Percentiles rank a stretch among this genome's conserved stretches.
These are phyloP conservation scores for Buathra laborator DNA, from an alignment of 2,888 invertebrate species.

Conservation along the genomic window DNA sequence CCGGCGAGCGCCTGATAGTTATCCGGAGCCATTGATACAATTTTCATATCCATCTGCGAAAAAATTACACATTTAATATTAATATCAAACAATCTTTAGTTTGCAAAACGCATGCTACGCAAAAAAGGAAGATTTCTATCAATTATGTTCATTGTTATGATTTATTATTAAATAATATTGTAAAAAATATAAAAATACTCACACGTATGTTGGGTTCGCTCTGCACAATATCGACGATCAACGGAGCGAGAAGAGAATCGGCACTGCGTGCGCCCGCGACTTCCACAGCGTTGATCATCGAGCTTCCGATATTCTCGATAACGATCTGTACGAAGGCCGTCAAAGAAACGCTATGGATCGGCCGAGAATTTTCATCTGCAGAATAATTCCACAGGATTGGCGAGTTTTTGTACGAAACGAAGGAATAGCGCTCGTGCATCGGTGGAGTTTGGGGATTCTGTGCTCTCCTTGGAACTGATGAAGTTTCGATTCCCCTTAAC, in stretches of 20 bases:
- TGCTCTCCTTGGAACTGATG: slow-evolving; percentile 92
- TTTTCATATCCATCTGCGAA: too few relatives aligned
- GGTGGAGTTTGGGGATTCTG: slow-evolving; percentile 91
- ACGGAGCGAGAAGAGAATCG: slow-evolving; percentile 89
- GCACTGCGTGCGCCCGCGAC: slow-evolving; percentile 88
- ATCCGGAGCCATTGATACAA: too few relatives aligned
- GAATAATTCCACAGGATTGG: slow-evolving; percentile 87
- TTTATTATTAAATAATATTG: too few relatives aligned
- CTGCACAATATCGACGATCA: slow-evolving; percentile 88
- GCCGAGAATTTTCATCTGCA: slow-evolving; percentile 88
- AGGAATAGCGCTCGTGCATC: slow-evolving; percentile 93
- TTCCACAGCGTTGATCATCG: slow-evolving; percentile 92
- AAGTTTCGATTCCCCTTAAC: slow-evolving; percentile 95
- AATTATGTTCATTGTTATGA: too few relatives aligned
- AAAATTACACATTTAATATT: too few relatives aligned
- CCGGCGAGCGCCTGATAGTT: too few relatives aligned
- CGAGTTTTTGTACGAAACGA: slow-evolving; percentile 91
- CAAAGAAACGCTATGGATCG: slow-evolving; percentile 83
- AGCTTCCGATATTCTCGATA: slow-evolving; percentile 91
- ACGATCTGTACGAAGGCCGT: slow-evolving; percentile 90
- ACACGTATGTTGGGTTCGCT: slow-evolving; percentile 90
- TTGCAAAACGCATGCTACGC: too few relatives aligned
- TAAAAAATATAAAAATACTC: slow-evolving; percentile 47
- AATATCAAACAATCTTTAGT: too few relatives aligned
- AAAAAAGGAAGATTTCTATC: too few relatives aligned